Conservation (phyloP, 2,113 vertebrate species). For the Fregetta grallaria region DNA sequence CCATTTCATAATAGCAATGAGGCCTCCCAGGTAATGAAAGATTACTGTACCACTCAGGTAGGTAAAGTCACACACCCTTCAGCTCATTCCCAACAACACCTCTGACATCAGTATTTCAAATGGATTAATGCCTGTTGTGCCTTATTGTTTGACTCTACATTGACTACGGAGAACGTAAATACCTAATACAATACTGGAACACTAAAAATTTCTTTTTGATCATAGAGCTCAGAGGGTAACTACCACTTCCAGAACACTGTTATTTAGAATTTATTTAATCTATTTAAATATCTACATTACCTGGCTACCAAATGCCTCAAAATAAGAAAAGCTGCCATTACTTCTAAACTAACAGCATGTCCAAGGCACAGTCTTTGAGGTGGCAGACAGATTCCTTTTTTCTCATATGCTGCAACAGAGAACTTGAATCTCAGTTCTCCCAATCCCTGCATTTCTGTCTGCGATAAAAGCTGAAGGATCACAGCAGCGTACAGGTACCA, state of each 20-base stretch:
- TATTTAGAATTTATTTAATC: neutral
- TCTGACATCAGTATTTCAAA: neutral
- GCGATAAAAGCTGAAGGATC: neutral
- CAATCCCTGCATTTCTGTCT: rapidly evolving
- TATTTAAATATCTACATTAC: neutral
- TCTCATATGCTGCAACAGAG: neutral
- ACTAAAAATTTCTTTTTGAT: neutral
- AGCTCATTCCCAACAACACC: neutral
- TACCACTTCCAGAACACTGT: neutral
- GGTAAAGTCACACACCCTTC: neutral
- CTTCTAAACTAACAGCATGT: rapidly evolving
- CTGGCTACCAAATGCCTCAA: neutral
- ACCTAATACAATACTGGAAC: neutral
- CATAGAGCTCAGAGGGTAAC: neutral
- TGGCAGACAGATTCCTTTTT: rapidly evolving
- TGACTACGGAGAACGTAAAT: neutral
- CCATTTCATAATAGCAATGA: neutral
- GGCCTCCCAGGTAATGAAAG: neutral
- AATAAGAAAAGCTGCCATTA: neutral
- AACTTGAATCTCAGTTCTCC: neutral
- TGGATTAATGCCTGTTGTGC: neutral
- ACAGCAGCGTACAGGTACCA: rapidly evolving
- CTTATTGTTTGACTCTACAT: neutral
- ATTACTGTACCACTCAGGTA: neutral
- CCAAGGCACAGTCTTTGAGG: neutral